Conservation (phyloP, 2,888 invertebrate species). For the Lepidonotus clava region DNA sequence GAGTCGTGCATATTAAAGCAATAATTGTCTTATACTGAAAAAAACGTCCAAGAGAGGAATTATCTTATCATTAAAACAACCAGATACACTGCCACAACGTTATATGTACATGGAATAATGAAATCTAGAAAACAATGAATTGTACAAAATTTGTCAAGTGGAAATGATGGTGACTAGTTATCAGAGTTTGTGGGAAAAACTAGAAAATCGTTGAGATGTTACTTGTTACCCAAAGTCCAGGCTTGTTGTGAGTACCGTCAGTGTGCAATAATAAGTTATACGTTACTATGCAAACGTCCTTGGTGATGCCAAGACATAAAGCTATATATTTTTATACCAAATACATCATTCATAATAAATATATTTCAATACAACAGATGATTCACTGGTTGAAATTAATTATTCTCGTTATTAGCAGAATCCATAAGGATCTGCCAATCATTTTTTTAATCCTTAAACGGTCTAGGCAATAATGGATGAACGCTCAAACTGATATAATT, state of each 20-base stretch:
- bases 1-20: conserved; percentile 2
- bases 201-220: no score
- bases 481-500: conserved; percentile 27
- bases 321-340: conserved; percentile 13
- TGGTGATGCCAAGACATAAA: neutral
- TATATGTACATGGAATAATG: no score
- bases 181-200: no score
- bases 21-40: neutral
- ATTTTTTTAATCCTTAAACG: neutral
- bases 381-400: conserved; percentile 16
- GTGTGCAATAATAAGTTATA: conserved; percentile 9
- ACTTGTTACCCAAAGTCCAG: no score
- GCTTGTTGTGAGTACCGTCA: neutral
- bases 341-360: conserved; percentile 5
- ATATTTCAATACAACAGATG: conserved; percentile 3
- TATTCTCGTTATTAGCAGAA: neutral
- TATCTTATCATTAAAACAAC: no score
- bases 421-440: neutral
- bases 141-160: no score
- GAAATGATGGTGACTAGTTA: no score
- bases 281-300: conserved; percentile 17
- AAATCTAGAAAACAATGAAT: no score
- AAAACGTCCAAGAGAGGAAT: neutral
- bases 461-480: conserved; percentile 21
- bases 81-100: no score